Conservation (phyloP, 1,140 invertebrate species). For the Popillia japonica region DNA sequence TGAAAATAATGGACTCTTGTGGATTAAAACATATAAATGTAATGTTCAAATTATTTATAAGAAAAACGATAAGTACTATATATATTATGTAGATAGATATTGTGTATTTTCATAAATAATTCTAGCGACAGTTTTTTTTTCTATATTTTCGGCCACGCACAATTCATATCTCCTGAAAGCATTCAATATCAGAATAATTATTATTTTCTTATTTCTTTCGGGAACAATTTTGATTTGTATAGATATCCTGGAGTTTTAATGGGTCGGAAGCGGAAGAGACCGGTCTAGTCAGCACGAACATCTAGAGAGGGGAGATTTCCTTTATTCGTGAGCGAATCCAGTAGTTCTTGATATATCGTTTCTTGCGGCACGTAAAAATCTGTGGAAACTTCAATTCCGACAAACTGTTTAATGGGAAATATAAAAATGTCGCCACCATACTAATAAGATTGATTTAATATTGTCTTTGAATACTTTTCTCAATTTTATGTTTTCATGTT, state of each 20-base stretch:
- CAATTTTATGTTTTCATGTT: too few relatives aligned
- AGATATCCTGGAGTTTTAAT: constrained; percentile 38
- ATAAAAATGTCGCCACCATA: constrained; percentile 36
- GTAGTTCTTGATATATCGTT: constrained; percentile 34
- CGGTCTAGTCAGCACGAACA: constrained; percentile 24
- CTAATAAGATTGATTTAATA: neutral
- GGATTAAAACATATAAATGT: too few relatives aligned
- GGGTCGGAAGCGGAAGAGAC: constrained; percentile 30
- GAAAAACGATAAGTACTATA: too few relatives aligned
- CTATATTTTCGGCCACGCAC: neutral
- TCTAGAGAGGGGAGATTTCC: constrained; percentile 11
- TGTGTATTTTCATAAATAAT: too few relatives aligned
- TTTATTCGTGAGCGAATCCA: constrained; percentile 33
- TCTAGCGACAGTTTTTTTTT: too few relatives aligned
- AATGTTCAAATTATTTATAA: too few relatives aligned
- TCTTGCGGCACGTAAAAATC: constrained; percentile 20
- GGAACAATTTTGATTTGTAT: constrained; percentile 35
- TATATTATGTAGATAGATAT: too few relatives aligned
- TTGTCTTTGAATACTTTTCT: neutral
- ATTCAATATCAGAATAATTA: constrained; percentile 27
- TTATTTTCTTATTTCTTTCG: constrained; percentile 35
- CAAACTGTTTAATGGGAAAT: constrained; percentile 39
- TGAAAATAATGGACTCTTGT: too few relatives aligned
- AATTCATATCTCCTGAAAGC: neutral
- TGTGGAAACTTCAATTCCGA: constrained; percentile 40